These are phyloP conservation scores for Clarias platycephalus DNA, from an alignment of 2,797 vertebrate genomes.

Conservation along the genomic window DNA sequence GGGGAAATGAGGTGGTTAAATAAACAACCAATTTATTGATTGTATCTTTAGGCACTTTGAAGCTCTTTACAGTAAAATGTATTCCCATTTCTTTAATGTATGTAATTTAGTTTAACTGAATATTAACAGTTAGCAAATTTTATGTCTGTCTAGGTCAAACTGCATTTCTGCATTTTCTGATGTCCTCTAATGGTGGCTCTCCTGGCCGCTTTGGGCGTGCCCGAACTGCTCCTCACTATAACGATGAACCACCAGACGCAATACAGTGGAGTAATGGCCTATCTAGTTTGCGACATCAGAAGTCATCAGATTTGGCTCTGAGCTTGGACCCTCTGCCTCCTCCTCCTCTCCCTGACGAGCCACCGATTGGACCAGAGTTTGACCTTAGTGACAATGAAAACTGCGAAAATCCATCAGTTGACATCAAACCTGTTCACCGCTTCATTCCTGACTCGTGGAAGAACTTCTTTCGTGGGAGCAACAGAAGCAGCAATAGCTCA, in stretches of 20 bases:
- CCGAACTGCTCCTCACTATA: constrained; percentile 69
- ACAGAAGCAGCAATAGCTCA: constrained; percentile 63
- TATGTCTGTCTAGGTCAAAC: constrained; percentile 65
- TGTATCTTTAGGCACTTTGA: too few relatives aligned
- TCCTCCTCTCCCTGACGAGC: constrained; percentile 84
- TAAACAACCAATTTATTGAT: too few relatives aligned
- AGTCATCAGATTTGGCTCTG: constrained; percentile 64
- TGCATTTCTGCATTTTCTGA: constrained; percentile 61
- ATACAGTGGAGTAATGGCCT: constrained; percentile 50
- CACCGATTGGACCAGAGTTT: constrained; percentile 79
- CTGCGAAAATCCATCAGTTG: constrained; percentile 64
- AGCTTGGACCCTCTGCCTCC: constrained; percentile 83
- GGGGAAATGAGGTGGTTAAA: too few relatives aligned
- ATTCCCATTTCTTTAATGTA: too few relatives aligned
- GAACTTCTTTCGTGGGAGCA: constrained; percentile 74
- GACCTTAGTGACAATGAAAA: constrained; percentile 73
- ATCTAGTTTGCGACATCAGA: constrained; percentile 63
- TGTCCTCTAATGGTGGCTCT: constrained; percentile 72
- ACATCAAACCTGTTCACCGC: constrained; percentile 88
- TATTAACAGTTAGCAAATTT: neutral
- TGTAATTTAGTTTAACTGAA: too few relatives aligned
- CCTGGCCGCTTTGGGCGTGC: constrained; percentile 68
- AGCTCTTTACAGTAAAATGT: too few relatives aligned
- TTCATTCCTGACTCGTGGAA: constrained; percentile 90
- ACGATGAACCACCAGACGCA: constrained; percentile 70